Conservation (phyloP, 2,797 vertebrate genomes). For the Somateria mollissima region DNA sequence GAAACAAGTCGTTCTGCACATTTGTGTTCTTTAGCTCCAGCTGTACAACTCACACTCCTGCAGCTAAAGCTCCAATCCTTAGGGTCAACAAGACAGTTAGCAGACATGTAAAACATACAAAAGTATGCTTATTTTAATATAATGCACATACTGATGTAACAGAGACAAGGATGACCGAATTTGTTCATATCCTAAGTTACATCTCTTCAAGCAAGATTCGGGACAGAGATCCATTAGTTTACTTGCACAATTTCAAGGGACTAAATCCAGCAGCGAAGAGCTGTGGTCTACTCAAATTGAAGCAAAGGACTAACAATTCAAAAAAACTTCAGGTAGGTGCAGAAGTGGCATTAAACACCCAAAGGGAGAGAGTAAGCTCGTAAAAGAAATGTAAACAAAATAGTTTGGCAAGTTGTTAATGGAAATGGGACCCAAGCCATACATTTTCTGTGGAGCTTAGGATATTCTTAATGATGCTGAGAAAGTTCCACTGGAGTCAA, state of each 20-base stretch:
- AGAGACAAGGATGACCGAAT: neutral
- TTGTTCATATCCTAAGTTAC: neutral
- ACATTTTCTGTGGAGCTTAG: neutral
- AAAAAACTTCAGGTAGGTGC: neutral
- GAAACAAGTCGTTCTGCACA: neutral
- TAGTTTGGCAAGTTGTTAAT: neutral
- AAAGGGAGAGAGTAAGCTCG: neutral
- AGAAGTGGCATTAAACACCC: neutral
- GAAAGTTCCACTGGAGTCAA: neutral
- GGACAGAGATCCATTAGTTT: neutral
- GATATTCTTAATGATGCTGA: neutral
- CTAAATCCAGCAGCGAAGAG: neutral
- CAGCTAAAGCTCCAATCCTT: neutral
- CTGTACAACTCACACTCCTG: rapidly evolving
- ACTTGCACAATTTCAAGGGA: neutral
- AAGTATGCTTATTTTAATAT: neutral
- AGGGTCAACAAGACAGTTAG: neutral
- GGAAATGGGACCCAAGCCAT: neutral
- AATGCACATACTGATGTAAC: neutral
- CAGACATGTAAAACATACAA: neutral
- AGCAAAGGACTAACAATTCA: neutral
- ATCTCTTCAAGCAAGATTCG: neutral
- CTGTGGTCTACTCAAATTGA: neutral
- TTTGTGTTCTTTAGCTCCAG: neutral
- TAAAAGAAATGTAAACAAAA: neutral